Percentiles rank a stretch among this genome's conserved stretches.
These are phyloP conservation scores for Tokudaia muenninki DNA, from an alignment of 2,797 vertebrate genomes.

Conservation along the genomic window DNA sequence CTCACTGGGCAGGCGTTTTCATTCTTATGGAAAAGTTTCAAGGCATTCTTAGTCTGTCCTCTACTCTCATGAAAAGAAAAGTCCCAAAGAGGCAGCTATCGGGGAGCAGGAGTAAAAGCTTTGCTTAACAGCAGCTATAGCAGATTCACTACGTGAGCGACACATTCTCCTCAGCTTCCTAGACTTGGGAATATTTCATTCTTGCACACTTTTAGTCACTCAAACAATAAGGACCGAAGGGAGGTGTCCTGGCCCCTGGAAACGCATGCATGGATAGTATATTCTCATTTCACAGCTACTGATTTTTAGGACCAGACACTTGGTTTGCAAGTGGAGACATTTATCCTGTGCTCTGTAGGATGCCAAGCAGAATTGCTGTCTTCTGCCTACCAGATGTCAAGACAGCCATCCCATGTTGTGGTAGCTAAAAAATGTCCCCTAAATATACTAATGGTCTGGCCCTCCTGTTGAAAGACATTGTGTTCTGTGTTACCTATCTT, in stretches of 20 bases:
- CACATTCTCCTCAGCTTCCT: not conserved
- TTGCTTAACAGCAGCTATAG: not conserved
- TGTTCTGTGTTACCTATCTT: not conserved
- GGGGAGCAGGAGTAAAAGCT: not conserved
- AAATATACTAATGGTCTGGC: no score
- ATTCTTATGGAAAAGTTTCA: slow-evolving; percentile 27
- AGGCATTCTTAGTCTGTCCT: not conserved
- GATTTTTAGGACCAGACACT: not conserved
- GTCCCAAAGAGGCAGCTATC: not conserved
- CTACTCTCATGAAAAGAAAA: not conserved
- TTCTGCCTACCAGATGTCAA: not conserved
- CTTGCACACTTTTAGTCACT: not conserved
- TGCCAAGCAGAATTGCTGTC: not conserved
- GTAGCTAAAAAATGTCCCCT: not conserved
- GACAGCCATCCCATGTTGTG: rapidly evolving
- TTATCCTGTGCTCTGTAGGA: not conserved
- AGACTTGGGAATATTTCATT: rapidly evolving
- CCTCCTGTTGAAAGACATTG: not conserved
- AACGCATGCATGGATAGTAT: not conserved
- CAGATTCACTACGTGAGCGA: not conserved
- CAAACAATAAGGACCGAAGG: not conserved
- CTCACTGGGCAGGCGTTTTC: not conserved
- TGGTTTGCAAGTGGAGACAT: not conserved
- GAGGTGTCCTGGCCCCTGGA: not conserved
- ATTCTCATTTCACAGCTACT: not conserved